Percentiles rank a stretch among this genome's conserved stretches.
Conservation (phyloP, 2,113 vertebrate species). For the Canis aureus region DNA sequence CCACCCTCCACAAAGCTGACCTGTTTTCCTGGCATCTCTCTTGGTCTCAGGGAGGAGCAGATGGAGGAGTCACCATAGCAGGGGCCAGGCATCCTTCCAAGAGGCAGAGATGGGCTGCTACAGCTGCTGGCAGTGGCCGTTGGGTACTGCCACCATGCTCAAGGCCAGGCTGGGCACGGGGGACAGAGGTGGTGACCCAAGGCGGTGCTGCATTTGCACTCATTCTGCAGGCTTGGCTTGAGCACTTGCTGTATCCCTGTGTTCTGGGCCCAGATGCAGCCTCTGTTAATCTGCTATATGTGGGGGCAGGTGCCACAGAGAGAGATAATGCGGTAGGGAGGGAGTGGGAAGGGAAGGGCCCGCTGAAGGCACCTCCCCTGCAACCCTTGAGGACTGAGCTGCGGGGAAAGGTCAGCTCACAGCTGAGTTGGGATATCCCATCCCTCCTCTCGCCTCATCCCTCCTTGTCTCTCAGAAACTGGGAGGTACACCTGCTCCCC, state of each 20-base stretch:
- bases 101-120: too few species aligned
- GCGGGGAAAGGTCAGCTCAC: background rate
- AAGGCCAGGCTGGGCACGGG: background rate
- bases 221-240: background rate
- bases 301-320: background rate
- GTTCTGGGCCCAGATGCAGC: background rate
- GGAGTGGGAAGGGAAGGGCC: background rate
- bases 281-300: background rate
- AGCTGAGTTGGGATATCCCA: background rate
- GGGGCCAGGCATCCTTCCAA: background rate
- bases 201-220: background rate
- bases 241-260: fast-evolving
- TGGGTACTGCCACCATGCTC: background rate
- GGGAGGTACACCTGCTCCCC: background rate
- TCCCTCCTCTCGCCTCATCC: background rate
- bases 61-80: too few species aligned
- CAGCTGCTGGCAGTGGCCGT: background rate
- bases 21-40: background rate
- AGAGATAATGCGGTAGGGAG: background rate
- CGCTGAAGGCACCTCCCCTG: background rate
- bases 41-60: background rate
- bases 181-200: background rate
- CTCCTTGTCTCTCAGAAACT: background rate
- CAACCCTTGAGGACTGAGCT: background rate
- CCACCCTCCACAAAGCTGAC: background rate